phyloP scores from a whole-genome alignment of 2,113 vertebrate species.

The Pogona vitticeps region DNA sequence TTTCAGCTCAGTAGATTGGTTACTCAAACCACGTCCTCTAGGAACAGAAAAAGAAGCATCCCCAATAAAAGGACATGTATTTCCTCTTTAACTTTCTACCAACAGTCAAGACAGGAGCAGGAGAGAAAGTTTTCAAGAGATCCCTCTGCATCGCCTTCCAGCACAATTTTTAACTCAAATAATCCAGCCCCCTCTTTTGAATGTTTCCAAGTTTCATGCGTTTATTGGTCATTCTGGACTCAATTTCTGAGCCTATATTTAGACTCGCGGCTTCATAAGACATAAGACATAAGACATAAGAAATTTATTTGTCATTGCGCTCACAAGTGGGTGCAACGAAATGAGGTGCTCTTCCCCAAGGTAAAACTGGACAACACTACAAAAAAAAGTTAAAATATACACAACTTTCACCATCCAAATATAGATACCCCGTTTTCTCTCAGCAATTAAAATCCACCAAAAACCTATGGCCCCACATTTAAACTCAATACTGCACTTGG shows the following conservation, averaged over 20 bases:
- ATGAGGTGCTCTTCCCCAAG: too few relatives aligned
- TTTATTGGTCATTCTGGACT: background rate
- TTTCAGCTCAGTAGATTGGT: background rate
- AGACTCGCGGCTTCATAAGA: too few relatives aligned
- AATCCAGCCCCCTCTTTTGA: background rate
- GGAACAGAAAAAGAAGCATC: fast-evolving
- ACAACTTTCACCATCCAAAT: too few relatives aligned
- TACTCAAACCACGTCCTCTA: fast-evolving
- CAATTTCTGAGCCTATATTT: background rate
- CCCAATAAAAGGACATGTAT: background rate
- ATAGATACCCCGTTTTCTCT: too few relatives aligned
- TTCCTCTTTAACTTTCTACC: background rate
- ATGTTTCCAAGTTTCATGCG: background rate
- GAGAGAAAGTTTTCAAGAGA: background rate
- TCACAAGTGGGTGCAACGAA: too few relatives aligned
- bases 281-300: too few relatives aligned
- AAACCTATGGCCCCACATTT: too few relatives aligned
- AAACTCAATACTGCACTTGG: too few relatives aligned
- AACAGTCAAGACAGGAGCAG: background rate
- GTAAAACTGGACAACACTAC: too few relatives aligned
- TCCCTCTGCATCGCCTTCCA: background rate
- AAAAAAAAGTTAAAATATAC: too few relatives aligned
- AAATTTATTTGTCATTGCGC: too few relatives aligned
- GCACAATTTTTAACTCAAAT: background rate
- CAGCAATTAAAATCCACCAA: too few relatives aligned